phyloP scores from a whole-genome alignment of 1,140 invertebrate species.

The Tetramorium simillimum region DNA sequence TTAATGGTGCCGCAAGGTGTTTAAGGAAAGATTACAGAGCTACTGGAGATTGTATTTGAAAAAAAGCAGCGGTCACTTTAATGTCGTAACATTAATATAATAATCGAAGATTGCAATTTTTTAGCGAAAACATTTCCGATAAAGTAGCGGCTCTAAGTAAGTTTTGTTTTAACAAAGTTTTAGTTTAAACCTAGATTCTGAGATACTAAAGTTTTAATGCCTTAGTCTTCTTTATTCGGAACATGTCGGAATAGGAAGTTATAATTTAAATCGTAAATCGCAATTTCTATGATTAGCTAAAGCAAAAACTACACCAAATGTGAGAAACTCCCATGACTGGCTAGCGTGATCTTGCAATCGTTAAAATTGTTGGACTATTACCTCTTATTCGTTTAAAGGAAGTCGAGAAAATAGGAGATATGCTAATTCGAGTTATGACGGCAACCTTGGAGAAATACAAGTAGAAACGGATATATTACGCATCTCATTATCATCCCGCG shows the following conservation, averaged over 20 bases:
- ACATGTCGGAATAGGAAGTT: background rate
- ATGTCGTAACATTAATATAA: background rate
- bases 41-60: background rate
- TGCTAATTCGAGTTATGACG: background rate
- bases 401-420: background rate
- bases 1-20: background rate
- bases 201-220: background rate
- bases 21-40: background rate
- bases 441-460: conserved; percentile 12
- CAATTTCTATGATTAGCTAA: background rate
- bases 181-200: background rate
- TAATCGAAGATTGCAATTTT: background rate
- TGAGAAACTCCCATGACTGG: background rate
- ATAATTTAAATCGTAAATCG: conserved; percentile 2
- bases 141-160: background rate
- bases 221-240: background rate
- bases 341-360: background rate
- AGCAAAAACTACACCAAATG: background rate
- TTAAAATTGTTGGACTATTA: conserved; percentile 6
- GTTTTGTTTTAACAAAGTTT: background rate
- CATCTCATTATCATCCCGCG: conserved; percentile 37
- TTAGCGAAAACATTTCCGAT: background rate
- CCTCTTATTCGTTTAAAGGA: background rate
- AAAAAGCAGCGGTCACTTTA: background rate
- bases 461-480: background rate